Percentiles rank a stretch among this genome's conserved stretches.
Conservation (phyloP, 2,888 invertebrate genomes). For the Lepidocyrtinus sp. region DNA sequence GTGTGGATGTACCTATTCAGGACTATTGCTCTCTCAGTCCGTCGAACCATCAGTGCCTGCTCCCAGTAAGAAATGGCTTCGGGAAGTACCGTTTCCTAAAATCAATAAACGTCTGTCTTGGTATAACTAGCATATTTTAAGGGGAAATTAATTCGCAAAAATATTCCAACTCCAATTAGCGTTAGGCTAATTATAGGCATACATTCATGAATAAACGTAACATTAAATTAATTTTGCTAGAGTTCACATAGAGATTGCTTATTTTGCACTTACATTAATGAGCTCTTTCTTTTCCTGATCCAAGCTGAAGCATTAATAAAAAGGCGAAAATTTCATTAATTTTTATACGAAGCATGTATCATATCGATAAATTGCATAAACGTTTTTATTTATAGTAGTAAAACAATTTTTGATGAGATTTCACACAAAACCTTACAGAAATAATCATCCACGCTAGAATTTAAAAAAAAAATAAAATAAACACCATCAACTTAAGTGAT, state of each 20-base stretch:
- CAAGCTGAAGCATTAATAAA: slow-evolving; percentile 77
- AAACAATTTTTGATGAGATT: too few relatives aligned
- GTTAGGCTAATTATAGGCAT: slow-evolving; percentile 25
- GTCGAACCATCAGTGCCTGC: slow-evolving; percentile 89
- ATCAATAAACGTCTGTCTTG: background rate
- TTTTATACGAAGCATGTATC: too few relatives aligned
- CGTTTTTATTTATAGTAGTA: too few relatives aligned
- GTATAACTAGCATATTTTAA: background rate
- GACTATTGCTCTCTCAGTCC: slow-evolving; percentile 87
- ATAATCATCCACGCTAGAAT: too few relatives aligned
- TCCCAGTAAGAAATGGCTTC: slow-evolving; percentile 96
- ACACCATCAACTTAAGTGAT: background rate
- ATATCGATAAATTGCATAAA: too few relatives aligned
- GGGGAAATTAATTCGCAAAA: too few relatives aligned
- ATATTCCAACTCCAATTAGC: too few relatives aligned
- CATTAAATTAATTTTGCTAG: too few relatives aligned
- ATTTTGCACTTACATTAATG: slow-evolving; percentile 90
- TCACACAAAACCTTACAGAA: too few relatives aligned
- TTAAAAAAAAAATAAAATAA: background rate
- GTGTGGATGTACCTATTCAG: slow-evolving; percentile 88
- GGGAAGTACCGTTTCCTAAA: slow-evolving; percentile 84
- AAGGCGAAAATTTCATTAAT: too few relatives aligned
- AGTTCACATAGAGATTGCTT: too few relatives aligned
- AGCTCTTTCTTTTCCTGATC: slow-evolving; percentile 87
- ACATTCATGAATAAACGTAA: too few relatives aligned